Evolutionary conservation across 2,113 vertebrate species (phyloP).

Genomic region (Promerops cafer): DNA sequence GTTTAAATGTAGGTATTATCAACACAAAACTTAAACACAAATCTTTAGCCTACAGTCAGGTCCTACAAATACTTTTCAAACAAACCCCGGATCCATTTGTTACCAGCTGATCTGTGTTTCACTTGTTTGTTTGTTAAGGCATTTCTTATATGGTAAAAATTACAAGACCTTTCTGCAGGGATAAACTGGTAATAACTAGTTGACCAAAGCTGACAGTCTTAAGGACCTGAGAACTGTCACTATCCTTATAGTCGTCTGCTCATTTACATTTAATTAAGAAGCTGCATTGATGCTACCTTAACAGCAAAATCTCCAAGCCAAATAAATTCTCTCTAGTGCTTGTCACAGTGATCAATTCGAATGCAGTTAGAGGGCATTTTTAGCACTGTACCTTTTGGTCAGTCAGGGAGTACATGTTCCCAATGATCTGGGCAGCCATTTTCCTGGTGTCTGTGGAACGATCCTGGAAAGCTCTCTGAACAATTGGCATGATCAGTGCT

Average conservation of each 20-base stretch:
- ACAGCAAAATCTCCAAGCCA: background rate
- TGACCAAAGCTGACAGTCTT: background rate
- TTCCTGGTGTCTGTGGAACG: slow-evolving; percentile 97
- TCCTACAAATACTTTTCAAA: background rate
- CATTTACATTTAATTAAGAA: background rate
- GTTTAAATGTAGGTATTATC: background rate
- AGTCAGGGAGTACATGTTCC: slow-evolving; percentile 98
- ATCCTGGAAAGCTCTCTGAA: slow-evolving; percentile 97
- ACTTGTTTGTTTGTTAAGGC: background rate
- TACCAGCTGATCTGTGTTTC: background rate
- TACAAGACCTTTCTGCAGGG: background rate
- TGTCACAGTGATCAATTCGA: background rate
- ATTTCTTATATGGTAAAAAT: background rate
- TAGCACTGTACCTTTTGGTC: slow-evolving; percentile 88
- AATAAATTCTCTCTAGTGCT: background rate
- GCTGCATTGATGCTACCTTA: background rate
- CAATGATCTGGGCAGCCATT: slow-evolving; percentile 99
- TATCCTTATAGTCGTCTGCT: background rate
- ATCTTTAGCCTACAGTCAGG: background rate
- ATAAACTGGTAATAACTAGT: background rate
- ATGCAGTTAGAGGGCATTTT: background rate
- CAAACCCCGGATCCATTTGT: background rate
- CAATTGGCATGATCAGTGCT: slow-evolving; percentile 98
- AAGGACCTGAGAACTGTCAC: background rate
- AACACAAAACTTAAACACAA: slow-evolving; percentile 3